These are phyloP conservation scores for Pharmacophagus antenor DNA, from an alignment of 2,888 invertebrate species.

Conservation along the genomic window DNA sequence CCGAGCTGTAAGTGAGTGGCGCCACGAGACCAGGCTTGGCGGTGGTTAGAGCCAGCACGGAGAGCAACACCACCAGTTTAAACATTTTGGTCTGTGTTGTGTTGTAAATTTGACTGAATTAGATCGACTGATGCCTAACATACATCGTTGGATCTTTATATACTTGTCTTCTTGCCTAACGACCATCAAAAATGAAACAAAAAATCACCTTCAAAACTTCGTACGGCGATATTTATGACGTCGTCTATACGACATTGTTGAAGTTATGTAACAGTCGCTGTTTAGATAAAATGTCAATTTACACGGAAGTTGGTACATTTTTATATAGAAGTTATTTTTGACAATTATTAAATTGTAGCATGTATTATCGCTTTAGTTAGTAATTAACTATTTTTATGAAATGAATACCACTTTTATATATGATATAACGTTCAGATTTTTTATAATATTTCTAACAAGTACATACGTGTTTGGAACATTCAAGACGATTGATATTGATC, in stretches of 20 bases:
- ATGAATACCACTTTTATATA: neutral
- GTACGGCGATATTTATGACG: constrained; percentile 30
- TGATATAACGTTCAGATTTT: neutral
- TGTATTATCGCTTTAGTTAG: neutral
- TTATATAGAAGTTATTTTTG: neutral
- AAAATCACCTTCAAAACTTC: constrained; percentile 41
- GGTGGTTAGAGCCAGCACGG: constrained; percentile 74
- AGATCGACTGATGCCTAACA: constrained; percentile 66
- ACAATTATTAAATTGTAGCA: neutral
- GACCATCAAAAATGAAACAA: constrained; percentile 52
- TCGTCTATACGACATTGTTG: constrained; percentile 27
- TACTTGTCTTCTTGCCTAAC: constrained; percentile 42
- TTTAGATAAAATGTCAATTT: constrained; percentile 21
- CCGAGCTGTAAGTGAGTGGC: constrained; percentile 44
- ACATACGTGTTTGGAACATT: no score
- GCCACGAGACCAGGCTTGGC: constrained; percentile 53
- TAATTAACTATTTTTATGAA: neutral
- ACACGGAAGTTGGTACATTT: constrained; percentile 18
- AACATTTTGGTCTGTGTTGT: constrained; percentile 82
- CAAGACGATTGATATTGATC: no score
- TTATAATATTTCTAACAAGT: neutral
- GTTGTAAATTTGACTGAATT: constrained; percentile 52
- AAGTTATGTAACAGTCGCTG: constrained; percentile 11
- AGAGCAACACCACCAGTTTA: constrained; percentile 84
- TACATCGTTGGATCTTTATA: constrained; percentile 56